Conservation (phyloP, 2,797 vertebrate genomes). For the Melanotaenia maccullochi region DNA sequence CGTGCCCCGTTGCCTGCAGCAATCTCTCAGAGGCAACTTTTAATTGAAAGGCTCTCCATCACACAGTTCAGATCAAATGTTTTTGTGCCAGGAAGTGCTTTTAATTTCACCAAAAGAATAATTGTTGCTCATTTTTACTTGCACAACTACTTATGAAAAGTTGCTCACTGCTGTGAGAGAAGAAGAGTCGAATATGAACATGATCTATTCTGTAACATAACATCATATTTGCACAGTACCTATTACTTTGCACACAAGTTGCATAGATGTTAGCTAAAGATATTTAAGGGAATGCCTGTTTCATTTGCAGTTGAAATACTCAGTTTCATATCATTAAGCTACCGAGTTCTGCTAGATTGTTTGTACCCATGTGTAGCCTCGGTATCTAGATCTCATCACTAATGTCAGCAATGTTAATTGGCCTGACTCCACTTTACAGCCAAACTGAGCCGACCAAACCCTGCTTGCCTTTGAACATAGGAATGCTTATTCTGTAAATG, state of each 20-base stretch:
- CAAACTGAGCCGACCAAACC: slow-evolving; percentile 11
- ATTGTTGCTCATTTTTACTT: slow-evolving; percentile 48
- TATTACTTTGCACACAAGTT: slow-evolving; percentile 21
- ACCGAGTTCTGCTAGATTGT: slow-evolving; percentile 47
- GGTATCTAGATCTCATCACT: slow-evolving; percentile 26
- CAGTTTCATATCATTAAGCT: slow-evolving; percentile 53
- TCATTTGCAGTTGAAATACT: slow-evolving; percentile 29
- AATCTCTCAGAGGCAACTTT: slow-evolving; percentile 57
- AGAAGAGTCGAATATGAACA: slow-evolving; percentile 15
- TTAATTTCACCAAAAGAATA: slow-evolving; percentile 49
- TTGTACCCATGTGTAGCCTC: slow-evolving; percentile 35
- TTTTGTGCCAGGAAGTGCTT: slow-evolving; percentile 52
- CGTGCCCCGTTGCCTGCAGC: slow-evolving; percentile 53
- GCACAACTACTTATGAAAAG: slow-evolving; percentile 42
- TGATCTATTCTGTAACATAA: slow-evolving; percentile 10
- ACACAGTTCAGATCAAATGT: slow-evolving; percentile 15
- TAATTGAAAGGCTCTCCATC: slow-evolving; percentile 44
- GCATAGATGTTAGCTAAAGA: slow-evolving; percentile 25
- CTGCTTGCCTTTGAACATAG: slow-evolving; percentile 37
- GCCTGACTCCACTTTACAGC: slow-evolving; percentile 36
- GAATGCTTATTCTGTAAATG: slow-evolving; percentile 55
- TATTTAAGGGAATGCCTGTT: slow-evolving; percentile 33
- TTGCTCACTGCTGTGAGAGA: slow-evolving; percentile 40
- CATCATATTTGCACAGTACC: slow-evolving; percentile 35
- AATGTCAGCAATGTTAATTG: slow-evolving; percentile 32